Evolutionary conservation across 1,140 invertebrate genomes (phyloP), one percentile per base, ranked within the genome.

Genomic region (Papilio polyxenes): DNA sequence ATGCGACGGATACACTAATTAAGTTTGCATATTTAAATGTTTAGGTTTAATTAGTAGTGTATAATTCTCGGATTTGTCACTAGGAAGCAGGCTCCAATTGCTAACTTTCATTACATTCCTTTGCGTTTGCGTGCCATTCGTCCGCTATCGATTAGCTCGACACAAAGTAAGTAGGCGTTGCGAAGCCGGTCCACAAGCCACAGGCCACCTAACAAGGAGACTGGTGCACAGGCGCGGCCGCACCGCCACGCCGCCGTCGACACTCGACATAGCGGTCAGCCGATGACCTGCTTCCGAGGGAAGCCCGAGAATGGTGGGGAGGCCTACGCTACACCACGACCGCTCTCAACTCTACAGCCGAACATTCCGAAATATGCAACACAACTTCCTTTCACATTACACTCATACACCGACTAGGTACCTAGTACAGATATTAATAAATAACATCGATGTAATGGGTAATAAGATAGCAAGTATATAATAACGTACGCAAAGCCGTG

Each of bases 261-360:
- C 56, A 59, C 56, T 83, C 85, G 82, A 86, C 83, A 84, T 88
- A 90, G 89, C 89, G 89, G 90, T 91, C 86, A 90, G 86, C 86
- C 90, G 91, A 88, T 92, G 92, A 92, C 92, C 91, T 88, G 91
- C 88, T 90, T 93, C 83, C 82, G 85, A 92, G 89, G 92, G 90
- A 92, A 92, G 90, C 91, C 89, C 88, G 83, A 85, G 80, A 83
- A 83, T 85, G 86, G 89, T 85, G 89, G 88, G 87, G 90, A 84
- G 83, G 72, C 81, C 65, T 82, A 79, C 82, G 59, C 74, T 82
- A 79, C 82, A 74, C 74, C 75, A 56, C 82, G 78, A 78, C 69
- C 23, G 78, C 59, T 8, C 10, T 17, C 77, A 2, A 44, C 7
- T 56, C 51, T 77, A 11, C 10, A 59, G 11, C 15, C 56, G 15